A percentile compares a stretch with the other conserved stretches of the same genome.
These are phyloP conservation scores for Camelus dromedarius DNA, from an alignment of 2,113 vertebrate genomes.

Conservation along the genomic window DNA sequence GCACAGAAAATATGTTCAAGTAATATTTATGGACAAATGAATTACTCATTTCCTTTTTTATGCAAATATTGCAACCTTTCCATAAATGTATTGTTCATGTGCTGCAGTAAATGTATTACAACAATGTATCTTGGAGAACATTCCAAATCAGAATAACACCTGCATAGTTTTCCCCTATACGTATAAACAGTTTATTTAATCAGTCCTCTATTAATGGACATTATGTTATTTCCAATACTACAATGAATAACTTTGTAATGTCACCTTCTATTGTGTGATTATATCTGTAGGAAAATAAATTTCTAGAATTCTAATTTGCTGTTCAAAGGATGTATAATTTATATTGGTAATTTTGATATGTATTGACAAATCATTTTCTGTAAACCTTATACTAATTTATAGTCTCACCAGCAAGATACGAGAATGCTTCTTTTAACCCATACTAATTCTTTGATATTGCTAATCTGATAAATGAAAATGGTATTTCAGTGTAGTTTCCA, in stretches of 20 bases:
- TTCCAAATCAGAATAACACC: not conserved
- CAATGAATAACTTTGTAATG: not conserved
- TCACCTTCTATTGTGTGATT: not conserved
- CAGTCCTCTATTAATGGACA: not conserved
- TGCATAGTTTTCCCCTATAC: not conserved
- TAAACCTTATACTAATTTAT: conserved; percentile 5
- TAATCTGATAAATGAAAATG: not conserved
- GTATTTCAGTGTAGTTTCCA: not conserved
- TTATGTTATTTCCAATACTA: not conserved
- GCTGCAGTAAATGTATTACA: not conserved
- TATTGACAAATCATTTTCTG: not conserved
- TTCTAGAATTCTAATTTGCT: not conserved
- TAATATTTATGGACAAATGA: not conserved
- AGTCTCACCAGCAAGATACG: not conserved
- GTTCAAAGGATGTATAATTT: not conserved
- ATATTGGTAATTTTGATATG: not conserved
- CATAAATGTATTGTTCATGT: not conserved
- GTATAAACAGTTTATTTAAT: not conserved
- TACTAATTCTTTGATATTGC: not conserved
- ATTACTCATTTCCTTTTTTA: not conserved
- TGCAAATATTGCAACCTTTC: not conserved
- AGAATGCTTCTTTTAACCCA: not conserved
- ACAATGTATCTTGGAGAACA: not conserved
- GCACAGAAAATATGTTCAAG: not conserved
- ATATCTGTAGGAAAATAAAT: not conserved